Evolutionary conservation across 2,888 invertebrate species (phyloP), one percentile per base, ranked within the genome.

Genomic region (Lepeophtheirus nordmannii): DNA sequence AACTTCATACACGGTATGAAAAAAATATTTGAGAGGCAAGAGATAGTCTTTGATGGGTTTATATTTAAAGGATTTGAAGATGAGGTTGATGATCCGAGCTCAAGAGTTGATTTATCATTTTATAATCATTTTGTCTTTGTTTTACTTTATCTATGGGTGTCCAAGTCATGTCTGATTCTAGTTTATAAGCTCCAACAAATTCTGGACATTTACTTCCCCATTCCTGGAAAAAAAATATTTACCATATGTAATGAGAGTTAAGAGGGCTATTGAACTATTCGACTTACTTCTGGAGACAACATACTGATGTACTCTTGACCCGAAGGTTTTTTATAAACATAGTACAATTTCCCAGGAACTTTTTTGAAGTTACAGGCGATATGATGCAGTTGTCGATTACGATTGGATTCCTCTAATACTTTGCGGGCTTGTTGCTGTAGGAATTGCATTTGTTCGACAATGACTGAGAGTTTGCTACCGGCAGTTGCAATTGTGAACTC

Each of bases 321-420:
- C 3, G 82, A 80, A 38, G 77, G 72, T 71, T 81, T 76, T 72
- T 82, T 75, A 74, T 86, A 87, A 56, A 87, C 76, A 74, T 86
- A 83, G 75, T 87, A 87, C 23, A 82, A 76, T 41, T 80, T 79
- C 0, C 87, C 87, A 30, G 85, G 83, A 59, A 81, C 80, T 75
- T 86, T 86, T 20, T 81, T 78, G 73, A 87, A 82, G 74, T 87
- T 87, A 73, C 86, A 87, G 1, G 85, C 82, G 0, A 81, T 82
- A 70, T 82, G 81, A 73, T 88, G 83, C 53, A 87, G 75, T 60
- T 79, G 76, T 17, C 75, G 75, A 72, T 83, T 81, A 62, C 78
- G 73, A 72, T 81, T 79, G 0, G 82, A 80, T 70, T 85, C 83
- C 58, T 77, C 72, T 5, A 83, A 72, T 65, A 85, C 81, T 68